These are phyloP conservation scores for Beroe forskalii DNA, from an alignment of 37 sponge, comb jelly and placozoan genomes.

Conservation along the genomic window DNA sequence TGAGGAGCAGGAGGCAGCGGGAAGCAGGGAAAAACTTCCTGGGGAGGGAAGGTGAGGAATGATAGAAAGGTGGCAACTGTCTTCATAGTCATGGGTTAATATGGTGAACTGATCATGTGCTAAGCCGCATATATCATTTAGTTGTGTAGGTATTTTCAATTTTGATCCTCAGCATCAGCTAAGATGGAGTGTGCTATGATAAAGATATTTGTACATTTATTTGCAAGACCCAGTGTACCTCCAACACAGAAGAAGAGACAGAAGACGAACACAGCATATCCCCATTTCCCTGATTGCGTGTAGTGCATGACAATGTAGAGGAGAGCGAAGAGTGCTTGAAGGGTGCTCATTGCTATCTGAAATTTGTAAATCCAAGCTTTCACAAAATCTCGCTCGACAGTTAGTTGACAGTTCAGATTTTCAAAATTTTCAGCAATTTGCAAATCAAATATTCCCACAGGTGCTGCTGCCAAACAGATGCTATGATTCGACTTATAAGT, in stretches of 20 bases:
- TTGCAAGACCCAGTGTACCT: too few species aligned
- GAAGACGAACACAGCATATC: slow-evolving; percentile 73
- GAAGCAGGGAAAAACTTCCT: slow-evolving; percentile 61
- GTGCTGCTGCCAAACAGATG: too few species aligned
- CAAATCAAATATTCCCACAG: too few species aligned
- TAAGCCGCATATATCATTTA: too few species aligned
- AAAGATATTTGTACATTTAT: too few species aligned
- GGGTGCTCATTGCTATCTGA: neutral
- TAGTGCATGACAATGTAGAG: slow-evolving; percentile 47
- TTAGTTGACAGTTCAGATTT: too few species aligned
- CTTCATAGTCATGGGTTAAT: neutral
- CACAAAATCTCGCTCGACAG: too few species aligned
- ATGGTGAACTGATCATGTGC: too few species aligned
- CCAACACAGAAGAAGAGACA: slow-evolving; percentile 87
- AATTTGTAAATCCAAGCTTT: neutral
- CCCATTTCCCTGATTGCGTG: slow-evolving; percentile 28
- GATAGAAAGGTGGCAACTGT: neutral
- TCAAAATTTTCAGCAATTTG: too few species aligned
- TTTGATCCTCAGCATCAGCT: too few species aligned
- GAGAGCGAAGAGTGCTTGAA: neutral
- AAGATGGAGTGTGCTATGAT: neutral
- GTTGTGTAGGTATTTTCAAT: too few species aligned
- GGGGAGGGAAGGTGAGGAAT: neutral
- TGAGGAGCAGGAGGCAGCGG: neutral
- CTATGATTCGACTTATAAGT: neutral